Evolutionary conservation across 2,888 invertebrate genomes (phyloP).

Genomic region (Ommatoiulus sabulosus): DNA sequence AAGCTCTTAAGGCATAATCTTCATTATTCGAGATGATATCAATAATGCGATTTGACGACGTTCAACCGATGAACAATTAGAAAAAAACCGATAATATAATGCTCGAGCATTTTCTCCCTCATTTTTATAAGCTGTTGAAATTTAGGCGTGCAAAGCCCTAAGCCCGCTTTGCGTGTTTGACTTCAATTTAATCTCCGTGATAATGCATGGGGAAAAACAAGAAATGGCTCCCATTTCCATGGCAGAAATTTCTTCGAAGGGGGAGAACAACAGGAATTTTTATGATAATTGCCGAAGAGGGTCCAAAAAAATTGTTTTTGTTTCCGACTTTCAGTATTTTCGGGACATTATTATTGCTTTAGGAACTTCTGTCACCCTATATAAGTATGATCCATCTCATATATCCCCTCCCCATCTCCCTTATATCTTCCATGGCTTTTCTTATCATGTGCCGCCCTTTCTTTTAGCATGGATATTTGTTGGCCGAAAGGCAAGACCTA

Average conservation of each 20-base stretch:
- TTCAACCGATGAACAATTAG: conserved; percentile 17
- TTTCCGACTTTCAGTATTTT: conserved; percentile 40
- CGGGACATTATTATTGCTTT: conserved; percentile 31
- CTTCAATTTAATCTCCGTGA: conserved; percentile 29
- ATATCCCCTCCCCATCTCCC: conserved; percentile 5
- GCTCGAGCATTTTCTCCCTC: background rate
- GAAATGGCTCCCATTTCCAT: conserved; percentile 31
- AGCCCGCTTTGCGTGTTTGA: conserved; percentile 28
- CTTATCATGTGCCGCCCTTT: conserved; percentile 27
- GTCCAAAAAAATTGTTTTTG: conserved; percentile 40
- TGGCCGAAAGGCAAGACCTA: conserved; percentile 33
- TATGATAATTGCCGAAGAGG: conserved; percentile 33
- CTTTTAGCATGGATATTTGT: background rate
- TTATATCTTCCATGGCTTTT: background rate
- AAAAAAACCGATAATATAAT: background rate
- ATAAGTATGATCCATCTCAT: conserved; percentile 35
- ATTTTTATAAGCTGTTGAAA: conserved; percentile 37
- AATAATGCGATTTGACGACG: conserved; percentile 31
- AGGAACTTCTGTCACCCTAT: conserved; percentile 43
- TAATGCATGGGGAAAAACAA: conserved; percentile 39
- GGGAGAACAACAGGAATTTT: conserved; percentile 39
- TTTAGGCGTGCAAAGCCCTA: conserved; percentile 17
- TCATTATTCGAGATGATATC: conserved; percentile 29
- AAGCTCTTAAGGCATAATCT: conserved; percentile 43
- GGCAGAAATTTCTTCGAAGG: background rate